Evolutionary conservation across 2,888 invertebrate species (phyloP).

Genomic region (Tetramorium bicarinatum): DNA sequence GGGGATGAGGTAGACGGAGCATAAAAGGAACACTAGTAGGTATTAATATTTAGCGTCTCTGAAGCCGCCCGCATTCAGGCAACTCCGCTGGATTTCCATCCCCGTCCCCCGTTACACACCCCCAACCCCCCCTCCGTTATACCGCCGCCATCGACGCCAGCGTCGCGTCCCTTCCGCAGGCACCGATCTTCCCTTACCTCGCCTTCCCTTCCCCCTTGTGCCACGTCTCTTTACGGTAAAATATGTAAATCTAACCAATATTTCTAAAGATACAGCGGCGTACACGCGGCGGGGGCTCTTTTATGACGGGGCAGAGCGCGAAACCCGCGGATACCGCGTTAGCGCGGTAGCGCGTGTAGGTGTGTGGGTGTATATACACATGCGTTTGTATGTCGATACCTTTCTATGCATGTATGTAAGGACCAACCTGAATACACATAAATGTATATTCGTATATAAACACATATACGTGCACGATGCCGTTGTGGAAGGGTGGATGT

Average conservation of each 20-base stretch:
- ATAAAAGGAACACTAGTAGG: slow-evolving; percentile 85
- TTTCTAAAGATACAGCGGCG: slow-evolving; percentile 83
- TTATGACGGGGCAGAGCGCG: slow-evolving; percentile 81
- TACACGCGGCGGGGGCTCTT: slow-evolving; percentile 76
- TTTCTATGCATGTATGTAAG: slow-evolving; percentile 56
- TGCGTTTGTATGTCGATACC: not conserved
- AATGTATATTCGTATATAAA: not conserved
- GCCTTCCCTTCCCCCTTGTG: slow-evolving; percentile 69
- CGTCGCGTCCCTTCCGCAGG: slow-evolving; percentile 47
- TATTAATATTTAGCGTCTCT: slow-evolving; percentile 86
- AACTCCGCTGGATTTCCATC: slow-evolving; percentile 83
- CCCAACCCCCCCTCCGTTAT: slow-evolving; percentile 61
- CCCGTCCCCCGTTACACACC: slow-evolving; percentile 47
- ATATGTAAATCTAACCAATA: slow-evolving; percentile 86
- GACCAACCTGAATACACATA: slow-evolving; percentile 72
- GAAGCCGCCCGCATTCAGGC: slow-evolving; percentile 84
- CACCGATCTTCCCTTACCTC: slow-evolving; percentile 79
- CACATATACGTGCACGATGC: slow-evolving; percentile 34
- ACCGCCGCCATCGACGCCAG: slow-evolving; percentile 49
- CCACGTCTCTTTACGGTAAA: slow-evolving; percentile 83
- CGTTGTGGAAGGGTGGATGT: slow-evolving; percentile 46
- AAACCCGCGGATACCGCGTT: slow-evolving; percentile 79
- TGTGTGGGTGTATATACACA: not conserved
- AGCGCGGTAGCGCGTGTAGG: slow-evolving; percentile 52
- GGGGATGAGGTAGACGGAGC: slow-evolving; percentile 77